Percentiles rank a stretch among this genome's conserved stretches.
These are phyloP conservation scores for Zenarchopterus dispar DNA, from an alignment of 2,797 vertebrate genomes.

Conservation along the genomic window DNA sequence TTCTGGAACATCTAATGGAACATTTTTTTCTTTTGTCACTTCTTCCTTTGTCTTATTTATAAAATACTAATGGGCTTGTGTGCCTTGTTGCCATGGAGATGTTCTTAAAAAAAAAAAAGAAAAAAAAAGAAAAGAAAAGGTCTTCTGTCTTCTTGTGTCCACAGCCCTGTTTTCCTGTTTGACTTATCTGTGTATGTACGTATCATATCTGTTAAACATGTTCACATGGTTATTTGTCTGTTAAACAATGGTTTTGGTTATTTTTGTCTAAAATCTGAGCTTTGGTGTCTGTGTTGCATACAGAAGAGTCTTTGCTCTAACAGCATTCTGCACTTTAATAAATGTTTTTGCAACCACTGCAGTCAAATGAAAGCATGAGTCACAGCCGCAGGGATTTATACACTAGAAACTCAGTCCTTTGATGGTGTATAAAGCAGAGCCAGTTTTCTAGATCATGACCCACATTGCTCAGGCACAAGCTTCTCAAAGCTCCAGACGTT, in stretches of 20 bases:
- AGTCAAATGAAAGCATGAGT: background rate
- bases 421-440: background rate
- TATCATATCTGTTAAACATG: too few relatives aligned
- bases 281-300: background rate
- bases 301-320: background rate
- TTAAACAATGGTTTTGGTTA: too few relatives aligned
- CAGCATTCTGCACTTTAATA: slow-evolving; percentile 5
- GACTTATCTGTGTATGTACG: background rate
- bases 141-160: background rate
- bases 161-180: slow-evolving; percentile 1
- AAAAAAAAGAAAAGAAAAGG: slow-evolving; percentile 27
- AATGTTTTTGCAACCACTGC: too few relatives aligned
- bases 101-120: slow-evolving; percentile 22
- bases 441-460: background rate
- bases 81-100: slow-evolving; percentile 59
- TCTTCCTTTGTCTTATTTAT: slow-evolving; percentile 4
- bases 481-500: background rate
- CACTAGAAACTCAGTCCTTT: background rate
- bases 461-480: background rate
- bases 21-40: slow-evolving; percentile 21
- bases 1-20: slow-evolving; percentile 50
- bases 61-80: slow-evolving; percentile 31
- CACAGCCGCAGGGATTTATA: background rate
- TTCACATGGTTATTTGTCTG: too few relatives aligned
- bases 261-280: too few relatives aligned